These are phyloP conservation scores for Rhinella marina DNA, from an alignment of 2,797 vertebrate genomes.

Conservation along the genomic window DNA sequence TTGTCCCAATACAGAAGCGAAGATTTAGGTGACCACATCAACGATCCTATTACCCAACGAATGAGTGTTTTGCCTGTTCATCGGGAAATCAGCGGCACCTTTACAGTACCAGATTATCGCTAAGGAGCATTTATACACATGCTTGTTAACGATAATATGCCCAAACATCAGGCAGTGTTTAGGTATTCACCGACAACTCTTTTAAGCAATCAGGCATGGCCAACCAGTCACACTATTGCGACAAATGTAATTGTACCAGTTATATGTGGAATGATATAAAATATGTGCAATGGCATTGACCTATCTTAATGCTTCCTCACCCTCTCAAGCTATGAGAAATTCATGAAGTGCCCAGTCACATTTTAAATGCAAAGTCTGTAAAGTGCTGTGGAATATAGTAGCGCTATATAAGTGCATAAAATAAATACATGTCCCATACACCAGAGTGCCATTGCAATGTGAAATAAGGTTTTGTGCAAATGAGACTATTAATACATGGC, in stretches of 20 bases:
- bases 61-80: too few species aligned
- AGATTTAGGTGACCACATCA: too few species aligned
- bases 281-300: background rate
- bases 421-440: background rate
- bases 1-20: too few species aligned
- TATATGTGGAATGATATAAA: background rate
- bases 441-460: background rate
- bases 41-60: too few species aligned
- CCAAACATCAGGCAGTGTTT: too few species aligned
- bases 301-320: background rate
- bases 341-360: background rate
- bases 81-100: too few species aligned
- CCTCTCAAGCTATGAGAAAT: background rate
- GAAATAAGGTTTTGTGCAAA: background rate
- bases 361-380: background rate
- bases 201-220: background rate
- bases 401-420: too few species aligned
- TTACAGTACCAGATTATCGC: too few species aligned
- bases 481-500: background rate
- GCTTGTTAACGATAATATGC: too few species aligned
- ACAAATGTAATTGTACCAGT: background rate
- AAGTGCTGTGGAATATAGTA: too few species aligned
- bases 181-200: too few species aligned
- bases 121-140: too few species aligned
- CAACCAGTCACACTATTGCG: background rate